Base-by-base conservation (phyloP, 2,888 invertebrate genomes). In the Tachina fera region DNA sequence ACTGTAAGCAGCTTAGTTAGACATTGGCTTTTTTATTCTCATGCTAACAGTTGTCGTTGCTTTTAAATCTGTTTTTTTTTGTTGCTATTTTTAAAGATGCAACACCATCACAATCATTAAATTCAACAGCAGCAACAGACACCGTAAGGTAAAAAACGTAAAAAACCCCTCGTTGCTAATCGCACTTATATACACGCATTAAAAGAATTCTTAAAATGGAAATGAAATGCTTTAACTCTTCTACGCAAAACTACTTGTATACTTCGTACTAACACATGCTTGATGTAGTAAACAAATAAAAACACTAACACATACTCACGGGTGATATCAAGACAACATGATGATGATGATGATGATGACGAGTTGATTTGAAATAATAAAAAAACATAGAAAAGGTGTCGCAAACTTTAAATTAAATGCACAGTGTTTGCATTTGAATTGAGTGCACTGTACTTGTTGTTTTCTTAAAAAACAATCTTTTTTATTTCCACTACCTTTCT, bases 1-100 rank as follows among this genome's bases (percentile, higher is more conserved):
- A 81, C 79, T 63, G 53, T 82, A 86, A 87, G 84, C 78, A 74
- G 84, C 84, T 87, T 87, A 85, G 80, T 87, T 83, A 75, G 79
- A 75, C 72, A 79, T 70, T 77, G 39, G 39, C 39, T 72, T 47
- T 58, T 74, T 60, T 47, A 41, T 60, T 4, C 58, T 83, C 11
- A 11, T 71, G 39, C 45, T 61, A 10, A 6, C 47, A 16, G 22
- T 49, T 45, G 58, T 77, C 43, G 49, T 39, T 79, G 14, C 49
- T 75, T 71, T 77, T 70, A 49, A 81, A 39, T 31, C 41, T 14
- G 1, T 31, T 71, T 60, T 61, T 9, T 49, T 45, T 76, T 80
- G n/a, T 45, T 60, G 49, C 13, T 13, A 51, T 63, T 75, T 58
- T 49, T 16, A 49, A 49, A 72, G 60, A 85, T 68, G 77, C 81